A percentile compares a stretch with the other conserved stretches of the same genome.
These are phyloP conservation scores for Acrobasis suavella DNA, from an alignment of 2,888 invertebrate species.

Conservation along the genomic window DNA sequence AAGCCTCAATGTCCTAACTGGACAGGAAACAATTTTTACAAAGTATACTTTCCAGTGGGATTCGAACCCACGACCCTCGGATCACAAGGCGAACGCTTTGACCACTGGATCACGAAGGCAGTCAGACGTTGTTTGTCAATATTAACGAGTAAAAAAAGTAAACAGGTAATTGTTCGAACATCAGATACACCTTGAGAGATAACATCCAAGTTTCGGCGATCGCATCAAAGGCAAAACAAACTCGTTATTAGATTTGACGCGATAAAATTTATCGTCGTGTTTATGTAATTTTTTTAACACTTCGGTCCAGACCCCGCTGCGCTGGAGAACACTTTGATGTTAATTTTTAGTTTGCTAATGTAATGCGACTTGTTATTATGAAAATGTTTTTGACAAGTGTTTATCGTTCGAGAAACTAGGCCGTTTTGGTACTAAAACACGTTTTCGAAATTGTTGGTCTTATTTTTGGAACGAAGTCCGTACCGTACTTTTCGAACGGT, in stretches of 20 bases:
- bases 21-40: too few species aligned
- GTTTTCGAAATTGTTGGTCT: too few species aligned
- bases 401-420: background rate
- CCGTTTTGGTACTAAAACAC: background rate
- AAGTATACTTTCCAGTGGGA: too few species aligned
- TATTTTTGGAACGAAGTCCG: too few species aligned
- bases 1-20: too few species aligned
- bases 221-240: slow-evolving; percentile 12
- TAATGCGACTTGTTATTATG: background rate
- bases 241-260: slow-evolving; percentile 17
- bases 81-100: too few species aligned
- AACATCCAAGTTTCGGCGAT: slow-evolving; percentile 5
- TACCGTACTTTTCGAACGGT: too few species aligned
- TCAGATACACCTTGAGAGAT: background rate
- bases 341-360: background rate
- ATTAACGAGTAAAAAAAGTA: too few species aligned
- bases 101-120: too few species aligned
- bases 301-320: slow-evolving; percentile 7
- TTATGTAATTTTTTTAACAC: slow-evolving; percentile 18
- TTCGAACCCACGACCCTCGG: too few species aligned
- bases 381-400: background rate
- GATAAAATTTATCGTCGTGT: slow-evolving; percentile 16
- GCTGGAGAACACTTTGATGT: slow-evolving; percentile 15
- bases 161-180: background rate
- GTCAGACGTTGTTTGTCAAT: too few species aligned